These are phyloP conservation scores for Pomacea canaliculata DNA, from an alignment of 2,888 invertebrate genomes.

Conservation along the genomic window DNA sequence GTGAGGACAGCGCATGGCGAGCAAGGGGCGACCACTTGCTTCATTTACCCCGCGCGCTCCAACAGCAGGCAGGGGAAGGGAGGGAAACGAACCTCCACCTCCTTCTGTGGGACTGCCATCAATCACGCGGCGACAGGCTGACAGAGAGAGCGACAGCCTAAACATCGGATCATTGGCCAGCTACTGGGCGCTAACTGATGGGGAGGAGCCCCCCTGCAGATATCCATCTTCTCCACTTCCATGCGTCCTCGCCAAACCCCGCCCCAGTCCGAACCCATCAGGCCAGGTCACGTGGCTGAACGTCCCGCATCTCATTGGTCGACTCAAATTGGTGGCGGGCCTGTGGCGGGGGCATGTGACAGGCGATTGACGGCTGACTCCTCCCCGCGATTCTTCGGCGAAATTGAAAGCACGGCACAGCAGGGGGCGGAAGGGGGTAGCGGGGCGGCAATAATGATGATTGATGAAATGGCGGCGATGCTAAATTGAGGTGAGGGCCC, in stretches of 20 bases:
- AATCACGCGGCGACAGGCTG: too few relatives aligned
- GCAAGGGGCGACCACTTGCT: conserved; percentile 3
- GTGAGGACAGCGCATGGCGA: not conserved
- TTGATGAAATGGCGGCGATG: conserved; percentile 33
- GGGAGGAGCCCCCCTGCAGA: conserved; percentile 14
- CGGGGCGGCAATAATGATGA: conserved; percentile 31
- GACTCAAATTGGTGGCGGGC: conserved; percentile 9
- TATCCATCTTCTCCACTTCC: conserved; percentile 17
- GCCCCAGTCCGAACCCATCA: not conserved
- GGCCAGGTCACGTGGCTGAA: conserved; percentile 11
- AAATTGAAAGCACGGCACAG: conserved; percentile 5
- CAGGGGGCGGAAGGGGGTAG: not conserved
- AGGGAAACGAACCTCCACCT: conserved; percentile 10
- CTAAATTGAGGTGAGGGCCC: conserved; percentile 33
- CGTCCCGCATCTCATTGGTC: conserved; percentile 3
- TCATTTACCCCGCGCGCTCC: not conserved
- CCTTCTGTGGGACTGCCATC: conserved; percentile 20
- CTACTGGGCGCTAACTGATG: conserved; percentile 8
- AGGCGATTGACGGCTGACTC: conserved; percentile 7
- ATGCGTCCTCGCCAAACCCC: conserved; percentile 1
- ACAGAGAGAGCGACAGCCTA: too few relatives aligned
- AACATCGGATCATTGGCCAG: too few relatives aligned
- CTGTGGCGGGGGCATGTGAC: conserved; percentile 22
- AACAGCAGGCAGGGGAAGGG: conserved; percentile 10
- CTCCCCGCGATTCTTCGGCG: not conserved